Evolutionary conservation across 2,113 vertebrate species (phyloP).

Genomic region (Diadophis punctatus): DNA sequence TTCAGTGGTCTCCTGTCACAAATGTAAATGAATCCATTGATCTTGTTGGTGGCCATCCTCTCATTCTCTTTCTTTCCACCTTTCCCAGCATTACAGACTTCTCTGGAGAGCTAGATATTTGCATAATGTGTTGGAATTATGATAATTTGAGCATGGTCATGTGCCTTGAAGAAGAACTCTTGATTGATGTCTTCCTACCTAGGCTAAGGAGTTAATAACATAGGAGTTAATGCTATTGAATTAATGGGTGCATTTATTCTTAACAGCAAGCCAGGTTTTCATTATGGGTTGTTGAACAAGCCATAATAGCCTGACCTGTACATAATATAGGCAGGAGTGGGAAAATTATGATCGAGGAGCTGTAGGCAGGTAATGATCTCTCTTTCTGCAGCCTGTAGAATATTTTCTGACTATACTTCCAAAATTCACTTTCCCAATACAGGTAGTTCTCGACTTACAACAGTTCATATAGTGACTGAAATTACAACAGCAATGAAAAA

Average conservation of each 20-base stretch:
- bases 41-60: not conserved
- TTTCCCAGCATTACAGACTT: not conserved
- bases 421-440: not conserved
- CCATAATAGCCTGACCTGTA: not conserved
- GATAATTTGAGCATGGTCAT: not conserved
- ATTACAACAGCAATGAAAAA: not conserved
- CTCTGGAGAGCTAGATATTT: not conserved
- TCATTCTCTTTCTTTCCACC: not conserved
- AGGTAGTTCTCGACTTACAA: not conserved
- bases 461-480: not conserved
- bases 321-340: not conserved
- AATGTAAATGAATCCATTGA: not conserved
- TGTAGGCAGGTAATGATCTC: not conserved
- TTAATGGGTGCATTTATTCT: not conserved
- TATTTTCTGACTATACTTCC: not conserved
- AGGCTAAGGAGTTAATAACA: not conserved
- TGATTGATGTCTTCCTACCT: not conserved
- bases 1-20: not conserved
- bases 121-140: not conserved
- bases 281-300: not conserved
- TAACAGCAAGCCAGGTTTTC: not conserved
- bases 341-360: not conserved
- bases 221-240: not conserved
- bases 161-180: not conserved
- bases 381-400: not conserved